Conservation (phyloP, 2,797 vertebrate genomes). For the Phataginus tetradactyla region DNA sequence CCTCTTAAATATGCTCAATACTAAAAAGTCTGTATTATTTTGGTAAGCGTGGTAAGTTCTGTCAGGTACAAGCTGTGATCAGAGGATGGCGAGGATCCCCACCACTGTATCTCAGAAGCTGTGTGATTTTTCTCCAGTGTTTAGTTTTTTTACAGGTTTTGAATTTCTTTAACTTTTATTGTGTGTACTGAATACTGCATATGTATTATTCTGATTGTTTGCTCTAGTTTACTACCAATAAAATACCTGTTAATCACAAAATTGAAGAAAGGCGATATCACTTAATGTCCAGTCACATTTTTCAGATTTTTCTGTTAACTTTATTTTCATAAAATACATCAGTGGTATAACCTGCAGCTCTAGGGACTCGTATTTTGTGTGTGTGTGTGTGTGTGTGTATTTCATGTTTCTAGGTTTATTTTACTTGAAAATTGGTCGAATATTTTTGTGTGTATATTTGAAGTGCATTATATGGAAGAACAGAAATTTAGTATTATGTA, state of each 20-base stretch:
- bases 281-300: conserved; percentile 80
- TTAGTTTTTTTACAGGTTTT: conserved; percentile 85
- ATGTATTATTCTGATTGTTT: conserved; percentile 90
- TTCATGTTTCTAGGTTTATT: conserved; percentile 25
- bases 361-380: conserved; percentile 61
- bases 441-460: conserved; percentile 14
- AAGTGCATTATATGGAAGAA: conserved; percentile 45
- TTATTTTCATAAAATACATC: conserved; percentile 59
- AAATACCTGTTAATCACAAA: conserved; percentile 88
- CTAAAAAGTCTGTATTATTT: conserved; percentile 82
- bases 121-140: conserved; percentile 83
- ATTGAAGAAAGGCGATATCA: conserved; percentile 80
- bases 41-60: conserved; percentile 76
- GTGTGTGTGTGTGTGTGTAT: background rate
- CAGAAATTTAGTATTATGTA: conserved; percentile 45
- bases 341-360: conserved; percentile 36
- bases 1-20: conserved; percentile 82
- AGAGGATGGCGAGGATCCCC: conserved; percentile 80
- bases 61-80: conserved; percentile 74
- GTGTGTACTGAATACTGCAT: conserved; percentile 88
- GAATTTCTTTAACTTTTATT: conserved; percentile 88
- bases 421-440: conserved; percentile 38
- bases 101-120: conserved; percentile 82
- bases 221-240: conserved; percentile 90
- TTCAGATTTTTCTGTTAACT: conserved; percentile 53